These are phyloP conservation scores for Nasonia longicornis DNA, from an alignment of 1,140 invertebrate genomes.

Conservation along the genomic window DNA sequence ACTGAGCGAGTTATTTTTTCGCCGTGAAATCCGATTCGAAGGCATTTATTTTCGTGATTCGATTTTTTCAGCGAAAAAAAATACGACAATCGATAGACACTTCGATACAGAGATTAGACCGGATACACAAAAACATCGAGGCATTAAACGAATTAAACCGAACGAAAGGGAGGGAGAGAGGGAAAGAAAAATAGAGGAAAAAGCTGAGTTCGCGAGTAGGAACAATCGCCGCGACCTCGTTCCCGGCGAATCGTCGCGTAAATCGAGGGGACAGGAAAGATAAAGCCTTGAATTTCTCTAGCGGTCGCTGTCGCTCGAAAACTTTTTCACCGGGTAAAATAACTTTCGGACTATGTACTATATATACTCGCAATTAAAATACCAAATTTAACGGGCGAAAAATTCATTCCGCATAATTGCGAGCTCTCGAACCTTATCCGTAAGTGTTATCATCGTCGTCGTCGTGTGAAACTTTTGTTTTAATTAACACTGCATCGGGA, in stretches of 20 bases:
- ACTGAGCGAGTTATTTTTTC: too few relatives aligned
- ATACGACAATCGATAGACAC: too few relatives aligned
- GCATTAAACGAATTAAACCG: background rate
- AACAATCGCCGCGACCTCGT: constrained; percentile 31
- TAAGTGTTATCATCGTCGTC: too few relatives aligned
- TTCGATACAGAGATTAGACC: too few relatives aligned
- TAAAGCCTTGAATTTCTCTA: constrained; percentile 24
- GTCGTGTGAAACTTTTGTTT: too few relatives aligned
- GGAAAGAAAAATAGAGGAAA: background rate
- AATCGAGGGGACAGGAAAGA: constrained; percentile 27
- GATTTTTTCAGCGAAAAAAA: too few relatives aligned
- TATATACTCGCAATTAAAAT: background rate
- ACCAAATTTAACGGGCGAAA: background rate
- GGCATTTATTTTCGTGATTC: too few relatives aligned
- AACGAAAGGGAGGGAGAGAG: background rate
- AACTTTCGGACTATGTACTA: background rate
- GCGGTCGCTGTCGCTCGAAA: background rate
- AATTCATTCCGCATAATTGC: background rate
- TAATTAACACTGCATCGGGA: too few relatives aligned
- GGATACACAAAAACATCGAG: background rate
- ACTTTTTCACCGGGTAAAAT: background rate
- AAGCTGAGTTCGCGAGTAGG: background rate
- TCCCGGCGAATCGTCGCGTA: constrained; percentile 22
- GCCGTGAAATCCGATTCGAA: too few relatives aligned
- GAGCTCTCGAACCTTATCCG: too few relatives aligned